Evolutionary conservation across 2,888 invertebrate species (phyloP), one percentile per base, ranked within the genome.

Genomic region (Biston betularia): DNA sequence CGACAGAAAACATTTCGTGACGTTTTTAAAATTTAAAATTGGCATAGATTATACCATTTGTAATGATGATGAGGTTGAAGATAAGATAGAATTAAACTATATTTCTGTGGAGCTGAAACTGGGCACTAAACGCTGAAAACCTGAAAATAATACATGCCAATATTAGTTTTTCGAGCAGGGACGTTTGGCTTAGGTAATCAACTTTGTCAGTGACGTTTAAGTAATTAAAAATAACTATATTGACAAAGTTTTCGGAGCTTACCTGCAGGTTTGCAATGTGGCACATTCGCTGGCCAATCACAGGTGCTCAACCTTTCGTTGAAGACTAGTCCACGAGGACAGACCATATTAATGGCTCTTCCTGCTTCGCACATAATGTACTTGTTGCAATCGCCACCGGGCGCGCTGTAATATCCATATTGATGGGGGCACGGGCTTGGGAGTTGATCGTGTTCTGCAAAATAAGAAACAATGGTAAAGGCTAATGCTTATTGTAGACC

Each of bases 291-390:
- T 2, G 84, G 87, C 89, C 89, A 91, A 63, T 91, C 90, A 60
- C 91, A 91, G 48, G 68, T 76, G 62, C 71, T 79, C 14, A 61
- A 74, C 33, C 64, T 65, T 0, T 69, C 48, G 68, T 88, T 89
- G 69, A 89, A 91, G 2, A 79, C 90, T 8, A 90, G 72, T 1
- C 90, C 90, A 10, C 73, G 57, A 0, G 90, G 88, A 65, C 91
- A 92, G 40, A 78, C 63, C 89, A 89, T 89, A 35, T 84, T 14
- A 3, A 75, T 82, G 5, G 85, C 84, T 48, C 69, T 69, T 9
- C 90, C 90, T 60, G 81, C 79, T 49, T 87, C 81, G 72, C 90
- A 91, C 76, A 82, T 82, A 0, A 86, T 63, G 70, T 83, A 91
- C 67, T 78, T 76, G 70, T 86, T 86, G 75, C 46, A 48, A 2